phyloP scores from a whole-genome alignment of 2,113 vertebrate species.

The Nematolebias whitei region DNA sequence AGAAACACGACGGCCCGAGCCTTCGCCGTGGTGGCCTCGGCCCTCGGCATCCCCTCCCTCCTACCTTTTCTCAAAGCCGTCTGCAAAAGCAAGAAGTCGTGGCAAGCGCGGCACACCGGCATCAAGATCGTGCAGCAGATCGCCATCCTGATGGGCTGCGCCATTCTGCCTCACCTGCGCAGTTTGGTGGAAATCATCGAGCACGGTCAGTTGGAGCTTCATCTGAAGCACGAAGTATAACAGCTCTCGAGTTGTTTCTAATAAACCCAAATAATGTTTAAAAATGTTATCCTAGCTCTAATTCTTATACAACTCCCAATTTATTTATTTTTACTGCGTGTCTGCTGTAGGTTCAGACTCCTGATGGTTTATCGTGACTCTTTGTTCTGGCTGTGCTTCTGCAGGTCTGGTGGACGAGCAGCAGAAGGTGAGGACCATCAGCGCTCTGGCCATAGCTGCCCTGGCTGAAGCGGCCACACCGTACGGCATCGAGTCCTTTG shows the following conservation, averaged over 20 bases:
- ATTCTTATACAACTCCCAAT: too few relatives aligned
- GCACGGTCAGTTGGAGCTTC: slow-evolving; percentile 83
- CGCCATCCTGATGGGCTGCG: slow-evolving; percentile 99
- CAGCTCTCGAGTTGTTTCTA: too few relatives aligned
- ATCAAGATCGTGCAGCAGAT: slow-evolving; percentile 99
- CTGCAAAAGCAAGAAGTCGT: slow-evolving; percentile 99
- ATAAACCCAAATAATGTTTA: too few relatives aligned
- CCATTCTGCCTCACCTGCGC: slow-evolving; percentile 96
- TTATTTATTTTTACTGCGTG: too few relatives aligned
- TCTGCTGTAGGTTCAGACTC: too few relatives aligned
- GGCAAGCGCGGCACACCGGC: slow-evolving; percentile 97
- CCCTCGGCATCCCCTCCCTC: slow-evolving; percentile 96
- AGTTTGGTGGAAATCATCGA: slow-evolving; percentile 99
- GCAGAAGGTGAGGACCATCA: slow-evolving; percentile 98
- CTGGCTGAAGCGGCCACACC: slow-evolving; percentile 97
- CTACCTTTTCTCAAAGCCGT: slow-evolving; percentile 98
- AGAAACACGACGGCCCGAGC: slow-evolving; percentile 97
- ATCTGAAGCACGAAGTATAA: too few relatives aligned
- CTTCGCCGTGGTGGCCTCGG: slow-evolving; percentile 97
- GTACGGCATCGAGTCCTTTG: slow-evolving; percentile 98
- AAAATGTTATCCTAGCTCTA: too few relatives aligned
- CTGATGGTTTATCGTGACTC: too few relatives aligned
- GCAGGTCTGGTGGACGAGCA: slow-evolving; percentile 97
- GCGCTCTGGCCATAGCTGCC: slow-evolving; percentile 96
- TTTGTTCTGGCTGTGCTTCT: background rate